Evolutionary conservation across 1,140 invertebrate genomes (phyloP).

Genomic region (Pachyrhynchus sulphureomaculatus): DNA sequence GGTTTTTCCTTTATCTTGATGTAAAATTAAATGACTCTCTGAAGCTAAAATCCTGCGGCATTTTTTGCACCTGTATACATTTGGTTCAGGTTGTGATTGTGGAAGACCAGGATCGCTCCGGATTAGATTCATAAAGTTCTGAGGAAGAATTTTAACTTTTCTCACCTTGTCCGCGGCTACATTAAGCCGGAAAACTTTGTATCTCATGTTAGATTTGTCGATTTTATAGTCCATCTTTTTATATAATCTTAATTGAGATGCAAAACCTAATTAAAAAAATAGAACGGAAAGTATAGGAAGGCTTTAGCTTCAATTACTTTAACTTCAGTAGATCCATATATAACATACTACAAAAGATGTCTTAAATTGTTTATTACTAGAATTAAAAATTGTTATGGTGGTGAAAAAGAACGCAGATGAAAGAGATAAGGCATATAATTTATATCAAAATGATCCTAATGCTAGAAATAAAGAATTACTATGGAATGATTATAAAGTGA

Average conservation of each 20-base stretch:
- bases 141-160: slow-evolving; percentile 80
- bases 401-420: too few relatives aligned
- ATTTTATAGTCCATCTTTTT: slow-evolving; percentile 69
- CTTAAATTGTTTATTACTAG: too few relatives aligned
- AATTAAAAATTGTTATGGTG: too few relatives aligned
- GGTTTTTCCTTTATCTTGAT: slow-evolving; percentile 53
- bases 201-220: slow-evolving; percentile 47
- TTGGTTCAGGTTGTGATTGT: slow-evolving; percentile 73
- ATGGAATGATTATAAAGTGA: too few relatives aligned
- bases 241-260: slow-evolving; percentile 74
- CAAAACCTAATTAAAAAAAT: slow-evolving; percentile 56
- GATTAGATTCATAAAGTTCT: slow-evolving; percentile 71
- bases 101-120: slow-evolving; percentile 78
- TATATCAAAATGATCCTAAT: too few relatives aligned
- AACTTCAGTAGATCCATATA: too few relatives aligned
- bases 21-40: slow-evolving; percentile 74
- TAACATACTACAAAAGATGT: too few relatives aligned
- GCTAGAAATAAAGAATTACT: too few relatives aligned
- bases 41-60: slow-evolving; percentile 78
- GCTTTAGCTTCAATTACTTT: too few relatives aligned
- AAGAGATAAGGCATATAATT: too few relatives aligned
- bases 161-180: slow-evolving; percentile 78
- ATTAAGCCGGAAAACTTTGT: slow-evolving; percentile 73
- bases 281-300: background rate
- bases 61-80: slow-evolving; percentile 77